Evolutionary conservation across 2,113 vertebrate genomes (phyloP).

Genomic region (Gymnocephalus cernua): DNA sequence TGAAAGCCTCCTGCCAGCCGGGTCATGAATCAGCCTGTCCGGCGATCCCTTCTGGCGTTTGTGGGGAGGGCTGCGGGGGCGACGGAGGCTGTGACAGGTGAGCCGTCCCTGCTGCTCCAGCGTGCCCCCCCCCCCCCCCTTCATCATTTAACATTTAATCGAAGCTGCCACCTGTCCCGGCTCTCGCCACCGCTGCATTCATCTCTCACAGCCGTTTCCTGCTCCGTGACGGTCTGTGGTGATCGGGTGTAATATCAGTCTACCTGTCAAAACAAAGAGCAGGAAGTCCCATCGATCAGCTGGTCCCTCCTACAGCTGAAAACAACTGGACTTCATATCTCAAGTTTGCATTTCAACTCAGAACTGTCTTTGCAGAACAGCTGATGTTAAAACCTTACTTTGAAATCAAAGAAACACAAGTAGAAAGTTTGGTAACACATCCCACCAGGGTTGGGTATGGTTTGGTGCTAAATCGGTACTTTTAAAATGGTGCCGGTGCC

Average conservation of each 20-base stretch:
- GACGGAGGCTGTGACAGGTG: conserved; percentile 68
- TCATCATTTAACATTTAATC: conserved; percentile 83
- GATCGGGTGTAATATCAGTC: conserved; percentile 52
- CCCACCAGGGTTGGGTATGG: too few species aligned
- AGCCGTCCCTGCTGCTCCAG: too few species aligned
- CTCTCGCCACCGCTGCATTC: conserved; percentile 47
- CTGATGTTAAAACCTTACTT: too few species aligned
- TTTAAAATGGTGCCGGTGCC: too few species aligned
- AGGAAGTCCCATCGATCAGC: conserved; percentile 30
- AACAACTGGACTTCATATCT: background rate
- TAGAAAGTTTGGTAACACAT: too few species aligned
- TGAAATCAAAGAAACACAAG: too few species aligned
- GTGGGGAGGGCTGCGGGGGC: conserved; percentile 46
- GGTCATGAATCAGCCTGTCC: conserved; percentile 84
- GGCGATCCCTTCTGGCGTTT: conserved; percentile 51
- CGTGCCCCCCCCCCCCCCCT: conserved; percentile 50
- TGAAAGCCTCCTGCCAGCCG: conserved; percentile 77
- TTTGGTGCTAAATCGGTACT: too few species aligned
- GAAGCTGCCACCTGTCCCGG: conserved; percentile 67
- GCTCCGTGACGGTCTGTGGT: conserved; percentile 19
- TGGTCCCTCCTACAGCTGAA: background rate
- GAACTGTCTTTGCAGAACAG: too few species aligned
- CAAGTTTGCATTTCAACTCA: too few species aligned
- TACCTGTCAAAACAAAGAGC: conserved; percentile 45
- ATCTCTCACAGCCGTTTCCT: conserved; percentile 47